Evolutionary conservation across 2,113 vertebrate species (phyloP).

Genomic region (Octodon degus): DNA sequence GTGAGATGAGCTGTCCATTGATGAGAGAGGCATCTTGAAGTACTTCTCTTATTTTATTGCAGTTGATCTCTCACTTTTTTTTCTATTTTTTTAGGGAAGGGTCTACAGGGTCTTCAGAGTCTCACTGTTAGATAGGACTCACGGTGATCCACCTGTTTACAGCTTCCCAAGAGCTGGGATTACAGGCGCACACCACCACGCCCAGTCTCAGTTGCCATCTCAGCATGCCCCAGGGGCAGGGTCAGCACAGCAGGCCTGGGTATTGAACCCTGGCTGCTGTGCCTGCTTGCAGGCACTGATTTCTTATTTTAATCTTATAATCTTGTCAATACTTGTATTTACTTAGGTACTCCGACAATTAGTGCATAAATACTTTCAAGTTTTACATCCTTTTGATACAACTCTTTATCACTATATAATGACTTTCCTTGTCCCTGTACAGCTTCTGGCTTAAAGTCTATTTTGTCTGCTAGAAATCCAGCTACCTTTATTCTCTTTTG

Average conservation of each 20-base stretch:
- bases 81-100: too few relatives aligned
- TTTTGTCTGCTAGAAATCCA: not conserved
- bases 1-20: not conserved
- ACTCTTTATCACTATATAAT: not conserved
- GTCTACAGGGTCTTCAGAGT: too few relatives aligned
- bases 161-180: too few relatives aligned
- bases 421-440: not conserved
- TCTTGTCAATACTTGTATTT: not conserved
- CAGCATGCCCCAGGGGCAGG: too few relatives aligned
- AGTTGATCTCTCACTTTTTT: not conserved
- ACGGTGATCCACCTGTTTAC: too few relatives aligned
- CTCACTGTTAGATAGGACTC: too few relatives aligned
- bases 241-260: too few relatives aligned
- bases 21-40: not conserved
- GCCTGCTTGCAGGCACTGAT: too few relatives aligned
- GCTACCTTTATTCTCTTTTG: not conserved
- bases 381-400: not conserved
- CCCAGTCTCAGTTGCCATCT: too few relatives aligned
- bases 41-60: not conserved
- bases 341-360: not conserved
- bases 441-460: not conserved
- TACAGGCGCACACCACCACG: too few relatives aligned
- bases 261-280: too few relatives aligned
- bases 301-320: not conserved
- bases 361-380: not conserved